Percentiles rank a stretch among this genome's conserved stretches.
phyloP scores from a whole-genome alignment of 64 coral and sea anemone species.

The Actinia equina region DNA sequence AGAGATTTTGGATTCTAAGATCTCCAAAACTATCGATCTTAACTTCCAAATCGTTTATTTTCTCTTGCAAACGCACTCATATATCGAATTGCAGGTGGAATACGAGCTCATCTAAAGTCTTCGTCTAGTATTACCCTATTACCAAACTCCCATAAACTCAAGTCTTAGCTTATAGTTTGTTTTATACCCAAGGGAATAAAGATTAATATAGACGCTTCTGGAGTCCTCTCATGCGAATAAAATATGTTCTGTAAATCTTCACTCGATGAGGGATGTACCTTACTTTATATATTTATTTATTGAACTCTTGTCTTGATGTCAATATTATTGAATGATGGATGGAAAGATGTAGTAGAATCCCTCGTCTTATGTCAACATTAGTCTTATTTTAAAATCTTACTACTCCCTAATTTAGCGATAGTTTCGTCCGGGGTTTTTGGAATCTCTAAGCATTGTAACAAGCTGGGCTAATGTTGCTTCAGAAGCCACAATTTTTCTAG shows the following conservation, averaged over 20 bases:
- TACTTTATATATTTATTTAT: not conserved
- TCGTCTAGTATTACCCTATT: not conserved
- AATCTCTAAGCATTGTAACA: not conserved
- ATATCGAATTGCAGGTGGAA: not conserved
- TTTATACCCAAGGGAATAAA: not conserved
- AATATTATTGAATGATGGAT: slow-evolving; percentile 1
- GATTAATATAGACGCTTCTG: not conserved
- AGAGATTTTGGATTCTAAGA: not conserved
- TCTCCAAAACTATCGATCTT: not conserved
- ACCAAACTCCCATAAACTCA: not conserved
- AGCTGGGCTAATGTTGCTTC: not conserved
- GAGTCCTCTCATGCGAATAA: not conserved
- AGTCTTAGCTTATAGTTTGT: not conserved
- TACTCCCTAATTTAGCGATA: not conserved
- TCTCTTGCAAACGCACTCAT: not conserved
- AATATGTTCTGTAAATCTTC: not conserved
- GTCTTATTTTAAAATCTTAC: not conserved
- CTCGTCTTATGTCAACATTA: not conserved
- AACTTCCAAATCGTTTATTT: not conserved
- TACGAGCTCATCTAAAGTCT: not conserved
- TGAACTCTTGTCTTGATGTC: not conserved
- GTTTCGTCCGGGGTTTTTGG: not conserved
- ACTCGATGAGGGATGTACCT: not conserved
- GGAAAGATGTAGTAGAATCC: not conserved
- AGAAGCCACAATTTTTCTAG: not conserved